Evolutionary conservation across 2,113 vertebrate species (phyloP).

Genomic region (Alaudala cheleensis): DNA sequence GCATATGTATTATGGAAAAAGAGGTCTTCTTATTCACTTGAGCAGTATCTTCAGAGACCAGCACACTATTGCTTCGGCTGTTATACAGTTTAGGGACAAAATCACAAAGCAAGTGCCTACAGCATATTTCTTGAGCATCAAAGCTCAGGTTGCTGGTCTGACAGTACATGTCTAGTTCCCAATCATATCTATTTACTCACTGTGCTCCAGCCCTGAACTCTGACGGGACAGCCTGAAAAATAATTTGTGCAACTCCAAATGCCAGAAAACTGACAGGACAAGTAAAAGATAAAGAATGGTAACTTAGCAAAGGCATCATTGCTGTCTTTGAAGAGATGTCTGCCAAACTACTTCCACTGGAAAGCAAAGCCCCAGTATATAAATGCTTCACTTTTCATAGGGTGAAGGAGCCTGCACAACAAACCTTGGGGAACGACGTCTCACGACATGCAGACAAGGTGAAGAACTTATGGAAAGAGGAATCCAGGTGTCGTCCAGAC

Average conservation of each 20-base stretch:
- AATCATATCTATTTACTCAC: conserved; percentile 9
- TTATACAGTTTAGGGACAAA: background rate
- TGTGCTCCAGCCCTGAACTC: background rate
- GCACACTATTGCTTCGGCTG: accelerated
- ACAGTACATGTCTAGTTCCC: background rate
- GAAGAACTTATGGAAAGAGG: background rate
- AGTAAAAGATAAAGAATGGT: conserved; percentile 57
- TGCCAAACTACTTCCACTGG: conserved; percentile 2
- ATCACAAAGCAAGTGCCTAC: background rate
- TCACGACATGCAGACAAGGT: accelerated
- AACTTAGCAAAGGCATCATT: conserved; percentile 29
- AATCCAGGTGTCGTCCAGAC: background rate
- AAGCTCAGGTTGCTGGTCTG: background rate
- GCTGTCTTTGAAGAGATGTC: conserved; percentile 15
- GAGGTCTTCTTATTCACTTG: background rate
- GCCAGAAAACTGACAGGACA: conserved; percentile 51
- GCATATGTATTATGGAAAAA: background rate
- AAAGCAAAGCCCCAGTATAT: background rate
- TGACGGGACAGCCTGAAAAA: conserved; percentile 37
- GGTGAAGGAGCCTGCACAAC: background rate
- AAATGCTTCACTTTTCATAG: background rate
- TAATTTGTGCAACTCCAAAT: conserved; percentile 32
- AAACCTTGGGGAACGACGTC: background rate
- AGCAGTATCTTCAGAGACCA: background rate
- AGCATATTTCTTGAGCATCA: background rate